Evolutionary conservation across 2,797 vertebrate genomes (phyloP).

Genomic region (Allobates femoralis): DNA sequence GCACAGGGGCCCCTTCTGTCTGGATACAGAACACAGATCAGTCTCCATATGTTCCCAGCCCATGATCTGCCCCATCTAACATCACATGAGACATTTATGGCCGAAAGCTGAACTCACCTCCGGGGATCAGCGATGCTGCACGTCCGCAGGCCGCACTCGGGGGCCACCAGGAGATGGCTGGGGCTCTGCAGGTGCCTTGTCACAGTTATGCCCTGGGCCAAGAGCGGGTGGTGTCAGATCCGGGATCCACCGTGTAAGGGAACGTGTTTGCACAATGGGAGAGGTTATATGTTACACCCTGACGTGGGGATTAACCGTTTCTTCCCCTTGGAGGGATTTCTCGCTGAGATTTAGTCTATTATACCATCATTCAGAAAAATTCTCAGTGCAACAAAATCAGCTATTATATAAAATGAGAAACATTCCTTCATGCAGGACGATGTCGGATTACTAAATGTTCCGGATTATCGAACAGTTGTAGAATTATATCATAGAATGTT

Average conservation of each 20-base stretch:
- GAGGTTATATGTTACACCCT: slow-evolving; percentile 62
- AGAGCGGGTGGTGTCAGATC: slow-evolving; percentile 44
- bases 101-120: slow-evolving; percentile 20
- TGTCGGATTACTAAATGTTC: neutral
- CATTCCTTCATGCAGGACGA: neutral
- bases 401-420: neutral
- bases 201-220: slow-evolving; percentile 2
- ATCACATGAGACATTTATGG: neutral
- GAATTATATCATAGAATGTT: too few relatives aligned
- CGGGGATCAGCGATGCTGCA: neutral
- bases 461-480: neutral
- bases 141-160: neutral
- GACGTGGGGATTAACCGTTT: slow-evolving; percentile 48
- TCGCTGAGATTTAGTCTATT: too few relatives aligned
- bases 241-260: slow-evolving; percentile 58
- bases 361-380: neutral
- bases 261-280: slow-evolving; percentile 67
- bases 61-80: neutral
- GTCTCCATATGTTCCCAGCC: neutral
- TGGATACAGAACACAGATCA: neutral
- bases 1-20: too few relatives aligned
- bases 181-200: neutral
- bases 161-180: neutral
- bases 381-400: neutral
- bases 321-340: neutral